Evolutionary conservation across 2,797 vertebrate species (phyloP), one percentile per base, ranked within the genome.

Genomic region (Tapirus indicus): DNA sequence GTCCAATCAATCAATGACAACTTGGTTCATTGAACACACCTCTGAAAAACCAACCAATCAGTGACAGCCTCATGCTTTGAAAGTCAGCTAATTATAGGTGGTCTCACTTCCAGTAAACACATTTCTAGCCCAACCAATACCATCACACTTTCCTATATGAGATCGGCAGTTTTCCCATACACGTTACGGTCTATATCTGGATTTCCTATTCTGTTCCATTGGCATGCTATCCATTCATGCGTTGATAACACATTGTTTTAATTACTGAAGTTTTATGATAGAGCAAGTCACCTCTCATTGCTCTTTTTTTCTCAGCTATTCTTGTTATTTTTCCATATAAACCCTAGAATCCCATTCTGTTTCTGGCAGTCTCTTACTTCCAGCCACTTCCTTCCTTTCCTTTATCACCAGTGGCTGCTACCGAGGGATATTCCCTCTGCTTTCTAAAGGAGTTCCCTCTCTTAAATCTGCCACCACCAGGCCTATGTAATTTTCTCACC

Each of bases 1-100:
- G 44, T 82, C 54, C 58, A 60, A 84, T 82, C 60, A 56, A 56
- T 95, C 91, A 88, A 13, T 71, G 95, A 79, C 87, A 79, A 11
- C 32, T 66, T 87, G 90, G 66, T 91, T 95, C 44, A 88, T 11
- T 75, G 44, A 97, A 41, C 16, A 47, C 6, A 32, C 52, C 25
- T 92, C 49, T 95, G 69, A 84, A 85, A 93, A 58, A 82, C 16
- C 82, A 64, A 68, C n/a, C 66, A 94, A 44, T 93, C 69, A 47
- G 44, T 49, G 29, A 77, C 23, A 69, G 74, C 29, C 25, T 82
- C 66, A 20, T n/a, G 23, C 47, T 71, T 77, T 82, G 52, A 80
- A 75, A 95, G n/a, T 90, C 74, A 60, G n/a, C 20, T 69, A 20
- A 71, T 80, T 66, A 18, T 41, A 8, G 8, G 38, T 72, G 49